phyloP scores from a whole-genome alignment of 2,797 vertebrate genomes.

The Diplodus sargus region DNA sequence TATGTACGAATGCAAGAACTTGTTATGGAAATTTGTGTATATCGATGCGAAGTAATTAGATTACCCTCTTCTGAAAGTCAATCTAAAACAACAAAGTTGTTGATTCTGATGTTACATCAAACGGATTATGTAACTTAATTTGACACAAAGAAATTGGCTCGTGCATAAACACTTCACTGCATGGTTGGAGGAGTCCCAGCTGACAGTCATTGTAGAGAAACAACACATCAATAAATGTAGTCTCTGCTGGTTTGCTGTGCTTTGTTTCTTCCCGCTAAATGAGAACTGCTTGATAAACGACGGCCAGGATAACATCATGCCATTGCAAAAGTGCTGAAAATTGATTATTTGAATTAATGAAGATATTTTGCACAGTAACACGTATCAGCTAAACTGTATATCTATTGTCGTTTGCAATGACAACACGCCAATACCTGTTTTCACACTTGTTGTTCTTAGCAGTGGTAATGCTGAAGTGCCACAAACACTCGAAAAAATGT shows the following conservation, averaged over 20 bases:
- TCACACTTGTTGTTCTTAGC: slow-evolving; percentile 20
- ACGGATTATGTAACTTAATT: slow-evolving; percentile 11
- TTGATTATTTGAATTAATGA: slow-evolving; percentile 25
- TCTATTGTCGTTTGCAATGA: slow-evolving; percentile 31
- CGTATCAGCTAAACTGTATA: slow-evolving; percentile 19
- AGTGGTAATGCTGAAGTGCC: slow-evolving; percentile 37
- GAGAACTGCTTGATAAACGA: slow-evolving; percentile 23
- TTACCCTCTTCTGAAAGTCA: slow-evolving; percentile 16
- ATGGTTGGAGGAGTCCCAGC: slow-evolving; percentile 44
- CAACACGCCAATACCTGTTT: slow-evolving; percentile 31
- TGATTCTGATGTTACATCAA: slow-evolving; percentile 33
- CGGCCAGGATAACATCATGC: slow-evolving; percentile 29
- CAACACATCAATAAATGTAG: slow-evolving; percentile 43
- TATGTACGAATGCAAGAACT: slow-evolving; percentile 12
- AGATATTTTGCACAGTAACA: slow-evolving; percentile 5
- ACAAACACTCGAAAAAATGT: slow-evolving; percentile 26
- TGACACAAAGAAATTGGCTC: slow-evolving; percentile 36
- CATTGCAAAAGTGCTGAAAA: slow-evolving; percentile 47
- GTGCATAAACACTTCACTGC: slow-evolving; percentile 46
- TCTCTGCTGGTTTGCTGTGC: slow-evolving; percentile 59
- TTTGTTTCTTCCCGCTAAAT: slow-evolving; percentile 35
- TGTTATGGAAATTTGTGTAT: slow-evolving; percentile 16
- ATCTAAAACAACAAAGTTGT: slow-evolving; percentile 33
- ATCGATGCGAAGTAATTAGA: slow-evolving; percentile 21
- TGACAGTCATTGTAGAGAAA: slow-evolving; percentile 31